Base-by-base conservation (phyloP, 2,888 invertebrate species). In the Cosmia trapezina region DNA sequence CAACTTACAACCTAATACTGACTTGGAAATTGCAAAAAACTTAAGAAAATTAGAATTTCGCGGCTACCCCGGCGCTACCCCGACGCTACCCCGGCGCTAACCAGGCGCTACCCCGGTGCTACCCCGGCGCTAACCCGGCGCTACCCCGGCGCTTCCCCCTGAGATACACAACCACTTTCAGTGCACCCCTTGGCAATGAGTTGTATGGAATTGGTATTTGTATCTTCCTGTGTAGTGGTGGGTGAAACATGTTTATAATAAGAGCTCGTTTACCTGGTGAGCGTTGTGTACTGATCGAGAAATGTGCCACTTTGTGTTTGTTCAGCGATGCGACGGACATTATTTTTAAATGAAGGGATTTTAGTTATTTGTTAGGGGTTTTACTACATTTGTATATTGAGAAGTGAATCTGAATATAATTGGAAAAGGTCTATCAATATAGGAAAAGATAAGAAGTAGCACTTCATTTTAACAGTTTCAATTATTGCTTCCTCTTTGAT, bases 281-380 rank as follows among this genome's bases (percentile, higher is more conserved):
- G 33, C 45, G 51, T 49, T 11, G 12, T 49, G 49, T 47, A 7
- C 47, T 64, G 47, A 68, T 76, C 68, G 19, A 47, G 28, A 63
- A 33, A 64, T 45, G 64, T 61, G 59, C 17, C 60, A 51, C 68
- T 74, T 76, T 76, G 54, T 69, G 54, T 75, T 63, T 68, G 76
- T 51, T 60, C 53, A 28, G 22, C 59, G 51, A 41, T 7, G 62
- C 47, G 37, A 62, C 28, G 28, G 37, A 33, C 45, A 53, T 53
- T 53, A 47, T 54, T 17, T 53, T 63, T 41, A n/a, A 33, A 37
- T 51, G 43, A 60, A 12, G 12, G 41, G 57, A 2, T 63, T 33
- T 45, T 28, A 22, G 14, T 41, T 19, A 19, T 49, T 49, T 41
- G 22, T 41, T 45, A 19, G 43, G 28, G 49, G 49, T 49, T 45